phyloP scores from a whole-genome alignment of 2,113 vertebrate species.

The Upupa epops region DNA sequence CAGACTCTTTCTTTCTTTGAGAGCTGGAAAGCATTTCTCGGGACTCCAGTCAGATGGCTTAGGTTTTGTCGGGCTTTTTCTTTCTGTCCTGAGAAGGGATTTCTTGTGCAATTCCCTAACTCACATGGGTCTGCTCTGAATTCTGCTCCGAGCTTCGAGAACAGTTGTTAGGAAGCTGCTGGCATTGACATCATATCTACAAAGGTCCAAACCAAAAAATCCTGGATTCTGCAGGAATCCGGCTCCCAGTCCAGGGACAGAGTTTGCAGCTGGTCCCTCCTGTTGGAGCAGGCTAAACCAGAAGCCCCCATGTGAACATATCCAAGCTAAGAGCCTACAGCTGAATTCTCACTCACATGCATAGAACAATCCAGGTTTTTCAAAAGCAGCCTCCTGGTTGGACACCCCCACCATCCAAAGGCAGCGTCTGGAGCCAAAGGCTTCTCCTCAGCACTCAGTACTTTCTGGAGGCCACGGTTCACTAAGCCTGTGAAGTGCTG shows the following conservation, averaged over 20 bases:
- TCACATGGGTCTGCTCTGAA: conserved; percentile 19
- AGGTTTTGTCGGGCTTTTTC: conserved; percentile 29
- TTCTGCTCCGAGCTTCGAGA: background rate
- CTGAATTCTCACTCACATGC: conserved; percentile 16
- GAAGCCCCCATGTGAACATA: conserved; percentile 24
- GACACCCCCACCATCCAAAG: background rate
- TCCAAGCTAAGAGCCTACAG: conserved; percentile 37
- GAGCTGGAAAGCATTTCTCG: conserved; percentile 49
- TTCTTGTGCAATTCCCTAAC: conserved; percentile 28
- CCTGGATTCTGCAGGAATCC: conserved; percentile 37
- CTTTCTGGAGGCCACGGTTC: conserved; percentile 44
- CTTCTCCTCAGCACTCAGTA: conserved; percentile 5
- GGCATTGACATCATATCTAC: conserved; percentile 40
- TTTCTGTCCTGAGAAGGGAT: conserved; percentile 33
- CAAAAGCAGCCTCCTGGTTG: conserved; percentile 9
- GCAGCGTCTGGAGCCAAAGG: background rate
- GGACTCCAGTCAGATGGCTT: conserved; percentile 29
- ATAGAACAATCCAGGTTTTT: background rate
- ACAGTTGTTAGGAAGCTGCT: conserved; percentile 61
- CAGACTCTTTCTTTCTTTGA: conserved; percentile 51
- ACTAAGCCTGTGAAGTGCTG: background rate
- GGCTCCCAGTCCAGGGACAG: conserved; percentile 13
- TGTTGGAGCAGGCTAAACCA: background rate
- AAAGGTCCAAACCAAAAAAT: conserved; percentile 42
- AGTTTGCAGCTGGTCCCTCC: conserved; percentile 49